Evolutionary conservation across 1,140 invertebrate genomes (phyloP).

Genomic region (Vollenhovia emeryi): DNA sequence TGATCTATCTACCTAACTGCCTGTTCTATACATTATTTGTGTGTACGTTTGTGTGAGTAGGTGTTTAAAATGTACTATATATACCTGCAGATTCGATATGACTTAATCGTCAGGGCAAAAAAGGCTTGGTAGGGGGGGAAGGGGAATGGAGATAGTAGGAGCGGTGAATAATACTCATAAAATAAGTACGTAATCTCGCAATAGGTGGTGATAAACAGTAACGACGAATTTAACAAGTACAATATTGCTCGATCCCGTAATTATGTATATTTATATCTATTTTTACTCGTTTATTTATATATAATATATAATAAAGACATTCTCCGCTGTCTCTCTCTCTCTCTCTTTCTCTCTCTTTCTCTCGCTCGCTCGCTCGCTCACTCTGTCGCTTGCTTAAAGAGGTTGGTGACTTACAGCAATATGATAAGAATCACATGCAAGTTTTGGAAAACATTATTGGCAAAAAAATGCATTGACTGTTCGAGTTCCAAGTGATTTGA

Average conservation of each 20-base stretch:
- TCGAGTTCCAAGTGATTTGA: too few species aligned
- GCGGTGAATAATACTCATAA: slow-evolving; percentile 47
- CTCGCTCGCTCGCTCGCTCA: slow-evolving; percentile 38
- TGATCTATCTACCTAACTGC: slow-evolving; percentile 64
- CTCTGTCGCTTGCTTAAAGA: too few species aligned
- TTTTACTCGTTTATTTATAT: slow-evolving; percentile 60
- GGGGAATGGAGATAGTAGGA: neutral
- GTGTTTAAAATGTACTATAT: slow-evolving; percentile 65
- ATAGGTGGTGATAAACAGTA: slow-evolving; percentile 71
- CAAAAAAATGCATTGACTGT: too few species aligned
- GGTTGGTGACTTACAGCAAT: too few species aligned
- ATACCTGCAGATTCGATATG: slow-evolving; percentile 63
- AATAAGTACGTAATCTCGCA: slow-evolving; percentile 69
- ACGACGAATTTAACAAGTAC: slow-evolving; percentile 70
- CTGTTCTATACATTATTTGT: slow-evolving; percentile 66
- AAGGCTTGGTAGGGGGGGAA: neutral
- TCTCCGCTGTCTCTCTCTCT: slow-evolving; percentile 34
- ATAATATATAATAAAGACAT: slow-evolving; percentile 69
- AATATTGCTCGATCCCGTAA: slow-evolving; percentile 72
- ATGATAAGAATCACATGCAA: too few species aligned
- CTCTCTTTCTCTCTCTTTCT: slow-evolving; percentile 33
- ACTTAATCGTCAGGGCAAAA: slow-evolving; percentile 51
- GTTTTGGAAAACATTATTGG: too few species aligned
- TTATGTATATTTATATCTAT: slow-evolving; percentile 60
- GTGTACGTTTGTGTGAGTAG: slow-evolving; percentile 45